These are phyloP conservation scores for Cairina moschata DNA, from an alignment of 2,113 vertebrate genomes.

Conservation along the genomic window DNA sequence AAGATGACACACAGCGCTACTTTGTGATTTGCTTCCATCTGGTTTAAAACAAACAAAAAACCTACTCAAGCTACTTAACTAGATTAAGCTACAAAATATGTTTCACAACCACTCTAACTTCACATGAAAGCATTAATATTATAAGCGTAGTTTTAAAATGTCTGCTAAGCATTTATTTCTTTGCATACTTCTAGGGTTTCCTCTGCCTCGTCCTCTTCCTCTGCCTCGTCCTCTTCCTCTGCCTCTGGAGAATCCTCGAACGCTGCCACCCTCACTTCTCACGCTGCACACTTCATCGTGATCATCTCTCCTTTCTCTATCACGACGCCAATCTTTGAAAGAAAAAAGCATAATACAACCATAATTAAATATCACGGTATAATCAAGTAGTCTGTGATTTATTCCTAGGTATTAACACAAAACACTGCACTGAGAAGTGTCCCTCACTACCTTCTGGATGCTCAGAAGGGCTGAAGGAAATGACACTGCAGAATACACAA, in stretches of 20 bases:
- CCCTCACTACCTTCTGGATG: neutral
- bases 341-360: neutral
- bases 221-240: slow-evolving; percentile 84
- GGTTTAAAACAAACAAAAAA: neutral
- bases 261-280: slow-evolving; percentile 81
- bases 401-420: neutral
- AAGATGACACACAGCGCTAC: neutral
- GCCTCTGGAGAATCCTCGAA: slow-evolving; percentile 78
- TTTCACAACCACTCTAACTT: neutral
- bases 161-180: neutral
- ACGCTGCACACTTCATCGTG: slow-evolving; percentile 83
- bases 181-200: slow-evolving; percentile 82
- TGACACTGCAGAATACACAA: neutral
- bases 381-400: neutral
- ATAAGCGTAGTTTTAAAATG: rapidly evolving
- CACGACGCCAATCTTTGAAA: slow-evolving; percentile 84
- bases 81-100: neutral
- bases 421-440: neutral
- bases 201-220: slow-evolving; percentile 88
- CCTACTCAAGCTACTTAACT: neutral
- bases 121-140: neutral
- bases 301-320: slow-evolving; percentile 85
- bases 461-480: neutral
- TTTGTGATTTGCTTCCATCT: neutral
- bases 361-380: neutral